Base-by-base conservation (phyloP, 2,113 vertebrate genomes). In the Mohoua ochrocephala region DNA sequence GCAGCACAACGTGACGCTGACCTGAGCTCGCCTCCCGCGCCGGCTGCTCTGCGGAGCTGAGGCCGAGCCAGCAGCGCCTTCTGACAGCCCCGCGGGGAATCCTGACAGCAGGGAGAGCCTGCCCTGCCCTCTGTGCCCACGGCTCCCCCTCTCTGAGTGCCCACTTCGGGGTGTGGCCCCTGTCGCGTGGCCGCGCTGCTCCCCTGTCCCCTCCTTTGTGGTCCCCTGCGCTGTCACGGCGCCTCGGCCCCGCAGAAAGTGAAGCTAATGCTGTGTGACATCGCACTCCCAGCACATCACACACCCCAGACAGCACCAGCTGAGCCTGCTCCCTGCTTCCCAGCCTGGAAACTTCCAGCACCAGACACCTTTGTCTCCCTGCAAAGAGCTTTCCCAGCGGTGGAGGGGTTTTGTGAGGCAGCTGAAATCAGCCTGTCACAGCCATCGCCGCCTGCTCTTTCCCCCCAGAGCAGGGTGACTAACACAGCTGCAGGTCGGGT, bases 231-330 rank as follows among this genome's bases (percentile, higher is more conserved):
- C 86, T 78, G 96, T 68, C 85, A 14, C 28, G 0, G 75, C 1
- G 27, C 64, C 88, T 68, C 53, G 14, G 7, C 92, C 89, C 80
- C 28, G 42, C 33, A 1, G 8, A 9, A 23, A 52, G 50, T 83
- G 95, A 96, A 63, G 63, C 57, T 98, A 74, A 98, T 91, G 60
- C 82, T 28, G 91, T 16, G 74, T 96, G 97, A 96, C 97, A 97
- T 22, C 20, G 85, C 45, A 12, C 89, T 94, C 41, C 83, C 80
- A 90, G 95, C 92, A 16, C 91, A 52, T 85, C 92, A 57, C 88
- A 91, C 75, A 30, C 31, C 6, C 18, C 60, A 78, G 94, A 86
- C 14, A 8, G 91, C 89, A 91, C 96, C 96, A 94, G 96, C 91
- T 95, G 96, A 97, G 97, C 60, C 91, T 93, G 82, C 89, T 92